phyloP scores from a whole-genome alignment of 2,888 invertebrate genomes.

The Drosophila nigricruria region DNA sequence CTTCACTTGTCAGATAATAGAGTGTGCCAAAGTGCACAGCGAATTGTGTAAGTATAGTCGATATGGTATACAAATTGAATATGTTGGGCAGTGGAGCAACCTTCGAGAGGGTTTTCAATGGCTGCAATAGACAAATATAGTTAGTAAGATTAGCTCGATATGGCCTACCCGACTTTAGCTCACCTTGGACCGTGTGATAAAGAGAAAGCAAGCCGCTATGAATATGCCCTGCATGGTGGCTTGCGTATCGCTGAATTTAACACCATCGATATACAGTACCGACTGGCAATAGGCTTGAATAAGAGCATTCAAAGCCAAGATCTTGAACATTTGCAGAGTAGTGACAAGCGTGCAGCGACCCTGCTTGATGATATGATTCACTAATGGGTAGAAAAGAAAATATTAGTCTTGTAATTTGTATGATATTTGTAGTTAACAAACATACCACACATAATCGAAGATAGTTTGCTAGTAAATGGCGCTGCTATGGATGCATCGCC shows the following conservation, averaged over 20 bases:
- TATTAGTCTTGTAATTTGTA: neutral
- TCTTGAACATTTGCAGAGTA: conserved; percentile 99
- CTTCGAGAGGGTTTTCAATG: conserved; percentile 95
- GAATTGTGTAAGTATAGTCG: conserved; percentile 97
- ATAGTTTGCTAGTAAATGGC: conserved; percentile 98
- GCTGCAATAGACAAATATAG: conserved; percentile 87
- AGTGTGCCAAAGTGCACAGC: conserved; percentile 96
- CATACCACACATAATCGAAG: conserved; percentile 97
- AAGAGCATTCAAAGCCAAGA: conserved; percentile 98
- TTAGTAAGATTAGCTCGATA: neutral
- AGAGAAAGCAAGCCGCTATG: conserved; percentile 98
- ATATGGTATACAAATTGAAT: conserved; percentile 98
- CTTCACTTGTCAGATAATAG: conserved; percentile 94
- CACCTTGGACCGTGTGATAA: conserved; percentile 98
- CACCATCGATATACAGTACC: conserved; percentile 98
- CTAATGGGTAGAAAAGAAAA: conserved; percentile 87
- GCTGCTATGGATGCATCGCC: conserved; percentile 99
- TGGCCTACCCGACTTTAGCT: conserved; percentile 1
- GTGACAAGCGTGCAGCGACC: conserved; percentile 99
- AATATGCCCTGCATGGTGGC: conserved; percentile 98
- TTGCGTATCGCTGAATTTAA: conserved; percentile 98
- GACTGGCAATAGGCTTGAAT: conserved; percentile 99
- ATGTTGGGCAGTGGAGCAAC: conserved; percentile 98
- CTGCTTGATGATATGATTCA: conserved; percentile 99
- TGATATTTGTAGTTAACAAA: neutral